Evolutionary conservation across 2,888 invertebrate genomes (phyloP).

Genomic region (Dendrolimus pini): DNA sequence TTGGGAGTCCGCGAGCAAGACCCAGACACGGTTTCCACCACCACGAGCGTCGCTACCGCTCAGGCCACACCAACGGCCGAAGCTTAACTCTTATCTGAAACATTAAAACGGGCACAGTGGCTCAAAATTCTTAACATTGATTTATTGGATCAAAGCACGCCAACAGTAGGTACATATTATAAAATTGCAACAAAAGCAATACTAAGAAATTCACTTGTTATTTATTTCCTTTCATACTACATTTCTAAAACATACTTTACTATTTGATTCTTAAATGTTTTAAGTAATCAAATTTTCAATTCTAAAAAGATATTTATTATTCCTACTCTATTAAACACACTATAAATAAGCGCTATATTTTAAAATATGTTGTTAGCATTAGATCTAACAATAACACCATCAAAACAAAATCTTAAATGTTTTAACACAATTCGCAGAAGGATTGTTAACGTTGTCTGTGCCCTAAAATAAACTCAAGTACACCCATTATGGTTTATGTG

Average conservation of each 20-base stretch:
- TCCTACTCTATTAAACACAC: no score
- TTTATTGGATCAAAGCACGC: no score
- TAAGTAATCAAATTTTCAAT: no score
- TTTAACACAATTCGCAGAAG: slow-evolving; percentile 5
- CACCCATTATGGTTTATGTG: background rate
- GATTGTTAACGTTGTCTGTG: slow-evolving; percentile 5
- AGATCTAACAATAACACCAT: background rate
- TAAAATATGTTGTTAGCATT: no score
- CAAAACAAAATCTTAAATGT: slow-evolving; percentile 7
- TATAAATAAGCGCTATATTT: no score
- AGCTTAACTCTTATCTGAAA: slow-evolving; percentile 24
- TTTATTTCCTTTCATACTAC: no score
- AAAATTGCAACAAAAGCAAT: no score
- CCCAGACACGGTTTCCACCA: slow-evolving; percentile 75
- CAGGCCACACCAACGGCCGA: slow-evolving; percentile 36
- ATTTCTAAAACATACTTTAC: no score
- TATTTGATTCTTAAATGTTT: no score
- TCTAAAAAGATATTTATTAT: no score
- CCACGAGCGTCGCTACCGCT: slow-evolving; percentile 62
- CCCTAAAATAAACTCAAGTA: slow-evolving; percentile 6
- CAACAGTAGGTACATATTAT: no score
- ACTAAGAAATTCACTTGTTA: no score
- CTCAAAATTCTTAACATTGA: background rate
- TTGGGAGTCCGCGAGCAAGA: slow-evolving; percentile 80
- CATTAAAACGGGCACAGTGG: background rate